Base-by-base conservation (phyloP, 2,888 invertebrate species). In the Epinotia brunnichana region DNA sequence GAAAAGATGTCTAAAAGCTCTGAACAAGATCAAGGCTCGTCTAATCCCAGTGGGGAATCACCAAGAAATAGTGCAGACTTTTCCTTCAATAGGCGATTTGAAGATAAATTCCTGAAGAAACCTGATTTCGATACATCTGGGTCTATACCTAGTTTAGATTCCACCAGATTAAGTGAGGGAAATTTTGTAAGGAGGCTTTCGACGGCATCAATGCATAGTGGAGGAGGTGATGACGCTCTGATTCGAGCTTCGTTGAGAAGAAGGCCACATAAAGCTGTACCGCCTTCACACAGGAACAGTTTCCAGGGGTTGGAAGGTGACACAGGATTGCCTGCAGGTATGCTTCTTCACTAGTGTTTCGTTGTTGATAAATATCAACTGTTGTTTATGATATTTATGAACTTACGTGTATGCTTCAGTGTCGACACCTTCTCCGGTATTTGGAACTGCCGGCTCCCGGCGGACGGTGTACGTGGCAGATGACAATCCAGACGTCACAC, bases 391-490 rank as follows among this genome's bases (percentile, higher is more conserved):
- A 35, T 41, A 39, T 41, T 56, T 48, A 13, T 51, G 9, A 44
- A 51, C 51, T 57, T 51, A 13, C 67, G 75, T 51, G 10, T 54
- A 66, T 10, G 67, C 87, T 83, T 29, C 81, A 89, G 90, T 82
- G 24, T 90, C 92, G 0, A 88, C 90, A 13, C 90, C 93, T 10
- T 90, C 93, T 13, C 91, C 94, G 0, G 94, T 96, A 17, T 94
- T 97, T 73, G 97, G 97, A 13, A 95, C 96, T 53, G 96, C 97
- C 3, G 97, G 97, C 5, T 96, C 97, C 0, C 94, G 97, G 60
- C 94, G 97, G 80, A 97, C 97, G 0, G 97, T 97, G 11, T 97
- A 97, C 87, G 94, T 96, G 62, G 95, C 96, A 10, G 96, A 96
- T 81, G 96, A 96, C 86, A 94, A 95, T 84, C 86, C 94, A 3